Conservation (phyloP, 2,797 vertebrate genomes). For the Myoxocephalus aenaeus region DNA sequence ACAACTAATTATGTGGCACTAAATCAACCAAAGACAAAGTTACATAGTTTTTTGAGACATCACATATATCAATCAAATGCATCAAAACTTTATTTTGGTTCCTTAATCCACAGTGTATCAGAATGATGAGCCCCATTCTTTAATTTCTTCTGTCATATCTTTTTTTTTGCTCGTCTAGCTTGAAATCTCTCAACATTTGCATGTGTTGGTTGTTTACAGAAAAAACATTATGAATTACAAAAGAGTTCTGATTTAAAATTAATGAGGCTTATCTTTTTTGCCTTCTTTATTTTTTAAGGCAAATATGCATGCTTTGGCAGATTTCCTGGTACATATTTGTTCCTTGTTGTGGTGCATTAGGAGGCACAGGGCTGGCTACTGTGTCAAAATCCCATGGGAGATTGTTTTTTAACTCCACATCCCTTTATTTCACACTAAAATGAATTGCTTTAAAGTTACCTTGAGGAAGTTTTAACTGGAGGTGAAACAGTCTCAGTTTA, state of each 20-base stretch:
- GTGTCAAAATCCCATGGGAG: conserved; percentile 2
- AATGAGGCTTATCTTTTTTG: background rate
- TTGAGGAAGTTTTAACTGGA: no score
- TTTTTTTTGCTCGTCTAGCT: background rate
- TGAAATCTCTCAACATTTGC: conserved; percentile 13
- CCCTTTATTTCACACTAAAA: background rate
- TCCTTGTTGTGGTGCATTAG: background rate
- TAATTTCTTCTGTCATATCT: background rate
- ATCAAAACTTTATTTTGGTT: conserved; percentile 9
- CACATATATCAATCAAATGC: background rate
- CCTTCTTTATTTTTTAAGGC: background rate
- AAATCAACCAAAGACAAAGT: conserved; percentile 15
- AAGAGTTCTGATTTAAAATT: background rate
- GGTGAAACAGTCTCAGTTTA: no score
- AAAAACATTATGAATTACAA: background rate
- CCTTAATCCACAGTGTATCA: background rate
- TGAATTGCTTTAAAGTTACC: no score
- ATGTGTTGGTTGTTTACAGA: background rate
- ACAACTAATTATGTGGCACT: background rate
- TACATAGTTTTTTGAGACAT: background rate
- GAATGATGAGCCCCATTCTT: background rate
- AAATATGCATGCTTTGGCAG: background rate
- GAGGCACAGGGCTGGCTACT: conserved; percentile 29
- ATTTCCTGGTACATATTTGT: background rate
- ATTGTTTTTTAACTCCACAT: background rate